Evolutionary conservation across 2,797 vertebrate genomes (phyloP).

Genomic region (Propithecus perrieri): DNA sequence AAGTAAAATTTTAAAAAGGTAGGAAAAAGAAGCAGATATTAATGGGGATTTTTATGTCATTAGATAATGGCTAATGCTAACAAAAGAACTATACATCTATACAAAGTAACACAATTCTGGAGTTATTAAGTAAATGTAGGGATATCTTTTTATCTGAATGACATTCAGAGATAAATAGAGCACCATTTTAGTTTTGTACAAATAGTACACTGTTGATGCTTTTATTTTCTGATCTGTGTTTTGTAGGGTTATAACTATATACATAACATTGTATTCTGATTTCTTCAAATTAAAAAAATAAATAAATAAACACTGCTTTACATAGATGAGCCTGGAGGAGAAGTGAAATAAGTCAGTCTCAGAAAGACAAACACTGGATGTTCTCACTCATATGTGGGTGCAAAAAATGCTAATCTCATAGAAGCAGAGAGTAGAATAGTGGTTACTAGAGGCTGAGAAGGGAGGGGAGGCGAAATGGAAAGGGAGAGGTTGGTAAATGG

Average conservation of each 20-base stretch:
- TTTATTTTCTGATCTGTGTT: background rate
- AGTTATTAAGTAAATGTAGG: background rate
- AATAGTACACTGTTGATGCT: background rate
- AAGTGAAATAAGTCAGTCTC: background rate
- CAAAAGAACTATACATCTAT: background rate
- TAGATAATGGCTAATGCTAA: background rate
- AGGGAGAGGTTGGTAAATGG: background rate
- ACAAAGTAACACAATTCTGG: background rate
- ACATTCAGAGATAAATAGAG: background rate
- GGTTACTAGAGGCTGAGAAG: background rate
- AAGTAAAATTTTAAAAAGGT: background rate
- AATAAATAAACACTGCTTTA: background rate
- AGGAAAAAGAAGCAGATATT: background rate
- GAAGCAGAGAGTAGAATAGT: background rate
- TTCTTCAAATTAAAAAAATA: background rate
- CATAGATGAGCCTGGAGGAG: background rate
- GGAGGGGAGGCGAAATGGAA: background rate
- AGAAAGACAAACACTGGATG: background rate
- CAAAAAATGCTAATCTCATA: background rate
- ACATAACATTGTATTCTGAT: background rate
- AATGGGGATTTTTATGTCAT: background rate
- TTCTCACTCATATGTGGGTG: background rate
- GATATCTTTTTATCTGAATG: background rate
- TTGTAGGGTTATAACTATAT: background rate
- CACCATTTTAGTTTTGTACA: background rate